Base-by-base conservation (phyloP, 92 coral and sea anemone genomes). In the Pocillopora meandrina region DNA sequence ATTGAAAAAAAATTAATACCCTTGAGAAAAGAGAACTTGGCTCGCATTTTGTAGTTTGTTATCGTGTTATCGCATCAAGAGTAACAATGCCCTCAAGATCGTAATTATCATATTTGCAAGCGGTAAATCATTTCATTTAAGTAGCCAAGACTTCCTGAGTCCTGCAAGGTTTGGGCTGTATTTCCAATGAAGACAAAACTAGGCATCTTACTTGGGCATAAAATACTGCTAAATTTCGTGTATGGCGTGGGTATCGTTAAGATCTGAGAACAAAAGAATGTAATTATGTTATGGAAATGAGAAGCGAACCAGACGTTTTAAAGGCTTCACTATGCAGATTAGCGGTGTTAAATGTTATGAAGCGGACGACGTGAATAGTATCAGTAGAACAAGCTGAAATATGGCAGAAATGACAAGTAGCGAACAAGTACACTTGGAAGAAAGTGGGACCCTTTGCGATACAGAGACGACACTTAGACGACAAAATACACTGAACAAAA, bases 371-470 rank as follows among this genome's bases (percentile, higher is more conserved):
- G 49, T 47, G 47, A 47, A 63, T 56, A 57, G 7, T 33, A 65
- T 81, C 34, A n/a, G 14, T 56, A 76, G 34, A 12, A 68, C 15
- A 35, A 26, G 34, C 13, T 36, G 52, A 70, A n/a, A 21, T 9
- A 80, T 71, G 82, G 79, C 47, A 55, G 82, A 68, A 18, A 75
- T 47, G 87, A 82, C 92, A 20, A 89, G 86, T 56, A 85, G 86
- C 14, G 89, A 89, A 19, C 79, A 85, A 71, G 83, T 89, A 8
- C 26, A 80, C 26, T 66, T 80, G n/a, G 86, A 79, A 59, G 89
- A 80, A 52, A 55, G 77, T 3, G 61, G 72, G 34, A 23, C 70
- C 1, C 80, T 64, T 23, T 31, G 69, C 80, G 74, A 83, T 52
- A 21, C 80, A 52, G 79, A 83, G n/a, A 26, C 12, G 3, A 15